Evolutionary conservation across 2,888 invertebrate species (phyloP), one percentile per base, ranked within the genome.

Genomic region (Pristionchus arcanus): DNA sequence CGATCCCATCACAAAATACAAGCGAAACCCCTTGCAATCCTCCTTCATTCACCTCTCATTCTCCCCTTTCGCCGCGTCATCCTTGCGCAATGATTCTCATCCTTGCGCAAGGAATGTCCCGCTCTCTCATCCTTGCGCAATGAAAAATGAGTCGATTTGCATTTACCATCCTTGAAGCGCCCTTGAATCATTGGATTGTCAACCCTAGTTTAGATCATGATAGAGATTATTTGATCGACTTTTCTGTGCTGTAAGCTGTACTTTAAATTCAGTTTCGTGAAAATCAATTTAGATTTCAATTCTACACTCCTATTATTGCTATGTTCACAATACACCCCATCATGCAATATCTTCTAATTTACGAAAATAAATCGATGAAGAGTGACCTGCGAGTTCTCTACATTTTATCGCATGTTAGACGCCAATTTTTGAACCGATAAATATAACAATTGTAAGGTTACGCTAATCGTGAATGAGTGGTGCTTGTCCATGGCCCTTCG

Each of bases 331-430:
- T 81, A 28, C 81, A 81, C 28, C 81, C 81, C 15, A 42, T 81
- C n/a, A 81, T 81, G 21, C 81, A 81, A 34, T 81, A 81, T 81
- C n/a, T 81, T 9, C 81, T 81, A n/a, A 34, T 81, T 81, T 81
- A 49, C 49, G 49, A 81, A 3, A 81, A 81, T 19, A 81, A 81
- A 49, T n/a, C 25, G 9, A 81, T 81, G 81, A 81, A n/a, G 49
- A 42, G 2, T 5, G 81, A 81, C 1, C 5, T 81, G 3, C 25
- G 81, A 11, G n/a, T 81, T 9, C 49, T 42, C 49, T 81, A 81
- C 81, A 81, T 9, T 49, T n/a, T n/a, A 15, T 49, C 81, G 4
- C 81, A 81, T 49, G 81, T 81, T 7, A 25, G 42, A 1, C 21
- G 5, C 11, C 66, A 15, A 3, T 66, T n/a, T 63, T 25, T 63